Percentiles rank a stretch among this genome's conserved stretches.
These are phyloP conservation scores for Drosophila neonasuta DNA, from an alignment of 2,888 invertebrate genomes.

Conservation along the genomic window DNA sequence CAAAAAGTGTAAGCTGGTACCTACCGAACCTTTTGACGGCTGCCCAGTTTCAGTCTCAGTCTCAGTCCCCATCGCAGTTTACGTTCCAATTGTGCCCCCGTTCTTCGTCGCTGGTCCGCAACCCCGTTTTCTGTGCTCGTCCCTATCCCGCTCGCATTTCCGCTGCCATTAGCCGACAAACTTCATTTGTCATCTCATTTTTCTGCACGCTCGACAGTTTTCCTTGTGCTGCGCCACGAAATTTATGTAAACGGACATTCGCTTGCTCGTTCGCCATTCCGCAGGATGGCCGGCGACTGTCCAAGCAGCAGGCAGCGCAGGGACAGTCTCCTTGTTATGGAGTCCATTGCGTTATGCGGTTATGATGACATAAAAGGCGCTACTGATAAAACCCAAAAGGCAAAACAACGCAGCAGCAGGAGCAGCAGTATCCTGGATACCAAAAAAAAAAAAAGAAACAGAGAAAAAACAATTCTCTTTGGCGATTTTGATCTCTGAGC, in stretches of 20 bases:
- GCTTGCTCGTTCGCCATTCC: constrained; percentile 54
- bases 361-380: constrained; percentile 74
- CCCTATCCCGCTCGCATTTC: constrained; percentile 63
- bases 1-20: constrained; percentile 72
- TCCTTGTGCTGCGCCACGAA: constrained; percentile 63
- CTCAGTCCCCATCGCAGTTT: background rate
- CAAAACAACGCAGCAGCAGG: constrained; percentile 53
- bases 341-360: constrained; percentile 56
- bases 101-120: background rate
- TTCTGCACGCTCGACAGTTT: constrained; percentile 76
- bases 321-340: constrained; percentile 39
- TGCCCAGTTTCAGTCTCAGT: background rate
- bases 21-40: constrained; percentile 42
- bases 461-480: constrained; percentile 59
- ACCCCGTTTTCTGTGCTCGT: background rate
- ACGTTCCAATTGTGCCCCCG: background rate
- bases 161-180: constrained; percentile 76
- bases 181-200: constrained; percentile 78
- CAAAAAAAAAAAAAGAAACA: constrained; percentile 3
- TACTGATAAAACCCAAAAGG: constrained; percentile 67
- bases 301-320: background rate
- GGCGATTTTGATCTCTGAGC: constrained; percentile 63
- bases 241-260: constrained; percentile 77
- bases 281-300: constrained; percentile 46
- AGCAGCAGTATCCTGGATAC: constrained; percentile 1